Conservation (phyloP, 2,888 invertebrate species). For the Disparrhopalites patrizii region DNA sequence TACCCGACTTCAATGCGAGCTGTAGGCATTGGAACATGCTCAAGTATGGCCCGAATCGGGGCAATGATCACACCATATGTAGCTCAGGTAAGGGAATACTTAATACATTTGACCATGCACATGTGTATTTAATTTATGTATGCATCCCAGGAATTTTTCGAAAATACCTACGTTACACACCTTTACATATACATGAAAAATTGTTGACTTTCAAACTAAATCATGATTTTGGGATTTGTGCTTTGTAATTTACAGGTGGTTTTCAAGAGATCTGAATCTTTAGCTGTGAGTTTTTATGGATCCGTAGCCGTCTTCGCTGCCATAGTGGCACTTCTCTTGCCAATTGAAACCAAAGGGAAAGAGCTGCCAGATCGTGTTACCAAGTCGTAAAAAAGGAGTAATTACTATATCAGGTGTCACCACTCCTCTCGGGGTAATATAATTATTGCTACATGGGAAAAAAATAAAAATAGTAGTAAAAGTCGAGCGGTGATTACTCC, state of each 20-base stretch:
- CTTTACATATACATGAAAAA: too few species aligned
- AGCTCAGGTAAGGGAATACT: slow-evolving; percentile 67
- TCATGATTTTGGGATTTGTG: too few species aligned
- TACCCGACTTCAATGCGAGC: slow-evolving; percentile 85
- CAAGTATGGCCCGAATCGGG: slow-evolving; percentile 83
- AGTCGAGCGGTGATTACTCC: background rate
- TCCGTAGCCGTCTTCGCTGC: slow-evolving; percentile 71
- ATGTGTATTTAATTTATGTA: too few species aligned
- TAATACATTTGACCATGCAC: too few species aligned
- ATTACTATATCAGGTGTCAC: too few species aligned
- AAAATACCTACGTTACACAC: too few species aligned
- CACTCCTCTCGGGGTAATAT: background rate
- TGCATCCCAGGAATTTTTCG: too few species aligned
- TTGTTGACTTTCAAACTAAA: too few species aligned
- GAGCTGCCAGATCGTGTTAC: slow-evolving; percentile 54
- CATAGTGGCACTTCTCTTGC: slow-evolving; percentile 70
- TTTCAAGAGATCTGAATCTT: slow-evolving; percentile 66
- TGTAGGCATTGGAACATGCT: slow-evolving; percentile 88
- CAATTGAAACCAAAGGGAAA: slow-evolving; percentile 77
- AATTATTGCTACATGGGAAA: too few species aligned
- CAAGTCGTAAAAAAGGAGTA: background rate
- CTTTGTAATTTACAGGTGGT: slow-evolving; percentile 63
- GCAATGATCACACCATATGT: slow-evolving; percentile 93
- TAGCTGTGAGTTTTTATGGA: slow-evolving; percentile 67
- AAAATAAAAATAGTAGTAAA: background rate